Conservation (phyloP, 2,797 vertebrate species). For the Philypnodon macrostomus region DNA sequence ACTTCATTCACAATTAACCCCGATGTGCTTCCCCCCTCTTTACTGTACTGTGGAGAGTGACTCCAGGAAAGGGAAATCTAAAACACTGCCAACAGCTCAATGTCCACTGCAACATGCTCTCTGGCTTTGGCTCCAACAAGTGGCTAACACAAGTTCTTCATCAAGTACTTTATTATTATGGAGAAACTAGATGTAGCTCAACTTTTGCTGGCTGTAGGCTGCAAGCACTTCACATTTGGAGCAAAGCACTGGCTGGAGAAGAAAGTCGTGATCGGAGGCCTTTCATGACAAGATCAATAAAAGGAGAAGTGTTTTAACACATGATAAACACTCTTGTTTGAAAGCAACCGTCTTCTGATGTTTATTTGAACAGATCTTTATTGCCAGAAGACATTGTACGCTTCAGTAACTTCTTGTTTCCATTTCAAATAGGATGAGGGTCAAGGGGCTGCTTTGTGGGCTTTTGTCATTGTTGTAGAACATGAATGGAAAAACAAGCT, state of each 20-base stretch:
- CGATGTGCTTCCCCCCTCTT: constrained; percentile 83
- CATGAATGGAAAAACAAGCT: constrained; percentile 1
- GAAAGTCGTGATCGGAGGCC: constrained; percentile 7
- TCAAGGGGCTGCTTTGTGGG: neutral
- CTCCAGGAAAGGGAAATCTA: constrained; percentile 83
- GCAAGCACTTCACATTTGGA: neutral
- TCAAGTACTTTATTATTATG: no score
- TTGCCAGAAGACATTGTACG: constrained; percentile 1
- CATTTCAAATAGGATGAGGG: constrained; percentile 1
- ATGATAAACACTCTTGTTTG: constrained; percentile 24
- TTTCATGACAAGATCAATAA: constrained; percentile 17
- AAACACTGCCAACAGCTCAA: constrained; percentile 71
- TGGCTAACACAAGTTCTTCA: no score
- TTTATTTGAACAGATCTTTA: constrained; percentile 42
- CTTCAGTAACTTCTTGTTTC: constrained; percentile 9
- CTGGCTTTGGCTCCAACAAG: constrained; percentile 38
- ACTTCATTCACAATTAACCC: constrained; percentile 89
- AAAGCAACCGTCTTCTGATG: constrained; percentile 29
- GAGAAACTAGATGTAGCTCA: no score
- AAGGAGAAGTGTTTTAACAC: constrained; percentile 22
- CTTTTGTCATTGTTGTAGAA: constrained; percentile 7
- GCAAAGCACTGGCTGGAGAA: constrained; percentile 11
- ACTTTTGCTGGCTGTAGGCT: constrained; percentile 2
- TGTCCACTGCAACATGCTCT: constrained; percentile 44
- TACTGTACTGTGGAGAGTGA: constrained; percentile 72